These are phyloP conservation scores for Bimastos eiseni DNA, from an alignment of 2,888 invertebrate species.

Conservation along the genomic window DNA sequence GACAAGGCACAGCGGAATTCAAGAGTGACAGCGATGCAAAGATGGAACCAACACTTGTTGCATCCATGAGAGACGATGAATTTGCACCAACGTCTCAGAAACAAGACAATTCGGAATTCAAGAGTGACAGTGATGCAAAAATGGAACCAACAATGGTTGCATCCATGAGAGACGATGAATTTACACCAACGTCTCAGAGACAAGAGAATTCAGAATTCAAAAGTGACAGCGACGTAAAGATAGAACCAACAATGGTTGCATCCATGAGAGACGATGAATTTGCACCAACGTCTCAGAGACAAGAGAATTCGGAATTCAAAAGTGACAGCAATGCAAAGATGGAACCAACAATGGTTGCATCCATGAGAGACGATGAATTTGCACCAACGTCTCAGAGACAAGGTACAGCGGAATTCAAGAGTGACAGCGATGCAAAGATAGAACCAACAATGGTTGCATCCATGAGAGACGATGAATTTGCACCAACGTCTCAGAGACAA, in stretches of 20 bases:
- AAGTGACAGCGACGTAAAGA: not conserved
- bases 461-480: not conserved
- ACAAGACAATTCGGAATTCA: not conserved
- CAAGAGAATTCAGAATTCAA: not conserved
- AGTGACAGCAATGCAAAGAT: not conserved
- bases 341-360: not conserved
- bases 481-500: not conserved
- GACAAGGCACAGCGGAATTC: not conserved
- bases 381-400: not conserved
- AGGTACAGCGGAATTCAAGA: not conserved
- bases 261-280: not conserved
- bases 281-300: not conserved
- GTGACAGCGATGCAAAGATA: not conserved
- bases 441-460: not conserved
- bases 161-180: not conserved
- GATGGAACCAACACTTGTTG: not conserved
- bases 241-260: not conserved
- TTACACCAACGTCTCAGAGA: not conserved
- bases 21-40: not conserved
- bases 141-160: not conserved
- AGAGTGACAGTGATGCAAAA: not conserved
- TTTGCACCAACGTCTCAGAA: not conserved
- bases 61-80: not conserved
- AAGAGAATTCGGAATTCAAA: not conserved
- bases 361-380: not conserved